Conservation (phyloP, 2,888 invertebrate species). For the Lacanobia oleracea region DNA sequence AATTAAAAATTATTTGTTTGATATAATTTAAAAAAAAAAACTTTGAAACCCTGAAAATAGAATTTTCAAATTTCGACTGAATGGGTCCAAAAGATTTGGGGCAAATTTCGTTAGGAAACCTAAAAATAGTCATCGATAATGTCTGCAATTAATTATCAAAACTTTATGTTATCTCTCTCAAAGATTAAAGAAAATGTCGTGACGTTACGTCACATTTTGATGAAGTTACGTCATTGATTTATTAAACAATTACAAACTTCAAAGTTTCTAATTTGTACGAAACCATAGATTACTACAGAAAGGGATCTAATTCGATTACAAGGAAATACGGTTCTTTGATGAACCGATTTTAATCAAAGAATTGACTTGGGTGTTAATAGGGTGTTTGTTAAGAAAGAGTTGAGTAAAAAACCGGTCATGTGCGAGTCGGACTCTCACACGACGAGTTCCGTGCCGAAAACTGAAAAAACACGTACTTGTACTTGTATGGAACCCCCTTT, state of each 20-base stretch:
- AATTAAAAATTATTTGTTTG: too few species aligned
- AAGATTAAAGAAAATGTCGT: background rate
- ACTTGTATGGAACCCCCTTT: too few species aligned
- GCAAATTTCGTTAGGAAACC: too few species aligned
- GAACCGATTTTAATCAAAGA: conserved; percentile 20
- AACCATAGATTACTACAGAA: conserved; percentile 5
- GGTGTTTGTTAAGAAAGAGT: background rate
- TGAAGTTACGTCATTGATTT: background rate
- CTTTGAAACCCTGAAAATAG: too few species aligned
- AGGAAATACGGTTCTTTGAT: conserved; percentile 23
- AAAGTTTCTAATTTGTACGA: conserved; percentile 11
- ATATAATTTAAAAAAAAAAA: too few species aligned
- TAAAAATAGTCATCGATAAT: too few species aligned
- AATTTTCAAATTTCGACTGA: too few species aligned
- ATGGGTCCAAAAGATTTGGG: too few species aligned
- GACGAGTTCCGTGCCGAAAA: too few species aligned
- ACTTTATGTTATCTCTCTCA: background rate
- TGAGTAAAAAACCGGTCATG: background rate
- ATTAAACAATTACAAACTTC: conserved; percentile 8
- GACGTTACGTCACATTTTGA: background rate
- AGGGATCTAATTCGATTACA: conserved; percentile 24
- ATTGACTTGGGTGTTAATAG: conserved; percentile 27
- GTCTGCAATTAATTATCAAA: too few species aligned
- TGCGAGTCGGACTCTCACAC: too few species aligned
- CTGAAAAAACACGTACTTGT: too few species aligned